Percentiles rank a stretch among this genome's conserved stretches.
Conservation (phyloP, 1,140 invertebrate genomes). For the Hetaerina americana region DNA sequence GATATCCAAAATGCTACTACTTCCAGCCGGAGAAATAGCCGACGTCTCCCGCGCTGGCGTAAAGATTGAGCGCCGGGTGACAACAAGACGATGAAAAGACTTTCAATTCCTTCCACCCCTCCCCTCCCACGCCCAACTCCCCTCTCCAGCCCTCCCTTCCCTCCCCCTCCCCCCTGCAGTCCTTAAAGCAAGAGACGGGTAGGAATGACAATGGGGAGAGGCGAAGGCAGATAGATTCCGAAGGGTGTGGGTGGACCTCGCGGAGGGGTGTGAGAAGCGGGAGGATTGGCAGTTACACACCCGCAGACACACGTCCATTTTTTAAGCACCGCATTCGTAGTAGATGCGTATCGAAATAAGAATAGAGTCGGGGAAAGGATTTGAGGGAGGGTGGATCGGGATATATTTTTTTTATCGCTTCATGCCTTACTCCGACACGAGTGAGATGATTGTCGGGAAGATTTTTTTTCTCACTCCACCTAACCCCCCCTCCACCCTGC, state of each 20-base stretch:
- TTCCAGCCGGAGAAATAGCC: background rate
- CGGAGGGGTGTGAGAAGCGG: too few species aligned
- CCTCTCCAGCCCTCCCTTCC: background rate
- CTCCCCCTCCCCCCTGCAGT: too few species aligned
- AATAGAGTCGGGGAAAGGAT: too few species aligned
- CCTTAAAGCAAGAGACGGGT: background rate
- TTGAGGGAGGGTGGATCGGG: too few species aligned
- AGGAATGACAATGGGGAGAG: background rate
- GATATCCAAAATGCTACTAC: background rate
- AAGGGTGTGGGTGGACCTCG: too few species aligned
- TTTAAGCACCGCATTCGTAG: background rate
- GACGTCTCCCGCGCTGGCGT: background rate
- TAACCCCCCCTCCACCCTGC: too few species aligned
- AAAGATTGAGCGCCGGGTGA: background rate
- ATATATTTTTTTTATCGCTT: too few species aligned
- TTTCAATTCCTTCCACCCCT: too few species aligned
- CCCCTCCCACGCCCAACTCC: background rate
- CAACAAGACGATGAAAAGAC: background rate
- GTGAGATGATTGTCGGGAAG: too few species aligned
- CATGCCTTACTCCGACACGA: too few species aligned
- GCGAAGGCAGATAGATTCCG: background rate
- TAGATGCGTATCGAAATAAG: background rate
- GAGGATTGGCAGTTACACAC: too few species aligned
- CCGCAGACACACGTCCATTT: background rate
- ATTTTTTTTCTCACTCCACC: too few species aligned